These are phyloP conservation scores for Helleia helle DNA, from an alignment of 2,888 invertebrate species.

Conservation along the genomic window DNA sequence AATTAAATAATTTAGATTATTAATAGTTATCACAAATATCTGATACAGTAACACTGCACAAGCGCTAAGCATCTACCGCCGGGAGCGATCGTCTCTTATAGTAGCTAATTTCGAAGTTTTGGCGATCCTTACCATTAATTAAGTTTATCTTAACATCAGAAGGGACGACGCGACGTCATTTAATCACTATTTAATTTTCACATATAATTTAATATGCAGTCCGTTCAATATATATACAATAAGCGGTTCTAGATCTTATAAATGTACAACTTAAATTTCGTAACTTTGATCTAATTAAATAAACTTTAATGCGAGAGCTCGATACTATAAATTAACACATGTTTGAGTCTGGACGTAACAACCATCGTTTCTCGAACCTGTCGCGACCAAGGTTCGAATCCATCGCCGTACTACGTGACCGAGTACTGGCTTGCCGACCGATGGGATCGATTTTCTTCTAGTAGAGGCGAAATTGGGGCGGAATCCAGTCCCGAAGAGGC, in stretches of 20 bases:
- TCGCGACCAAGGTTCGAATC: background rate
- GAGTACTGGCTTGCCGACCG: background rate
- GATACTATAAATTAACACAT: background rate
- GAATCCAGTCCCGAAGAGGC: too few species aligned
- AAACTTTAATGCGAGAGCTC: constrained; percentile 2
- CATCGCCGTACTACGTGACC: background rate
- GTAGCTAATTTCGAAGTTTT: constrained; percentile 17
- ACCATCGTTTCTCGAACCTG: background rate
- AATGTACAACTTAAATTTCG: background rate
- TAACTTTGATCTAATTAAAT: background rate
- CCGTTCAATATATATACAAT: constrained; percentile 5
- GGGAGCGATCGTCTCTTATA: constrained; percentile 18
- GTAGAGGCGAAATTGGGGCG: background rate
- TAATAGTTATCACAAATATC: constrained; percentile 70
- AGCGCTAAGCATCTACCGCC: constrained; percentile 62
- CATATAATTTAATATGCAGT: constrained; percentile 3
- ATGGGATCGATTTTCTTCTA: background rate
- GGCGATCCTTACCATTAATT: constrained; percentile 23
- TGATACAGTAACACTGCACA: constrained; percentile 65
- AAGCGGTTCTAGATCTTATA: constrained; percentile 1
- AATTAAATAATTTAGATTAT: constrained; percentile 73
- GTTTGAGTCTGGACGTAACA: constrained; percentile 7
- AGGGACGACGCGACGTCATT: constrained; percentile 6
- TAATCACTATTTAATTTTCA: constrained; percentile 16
- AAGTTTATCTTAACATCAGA: constrained; percentile 12